Conservation (phyloP, 2,113 vertebrate species). For the Hippocampus barbouri region DNA sequence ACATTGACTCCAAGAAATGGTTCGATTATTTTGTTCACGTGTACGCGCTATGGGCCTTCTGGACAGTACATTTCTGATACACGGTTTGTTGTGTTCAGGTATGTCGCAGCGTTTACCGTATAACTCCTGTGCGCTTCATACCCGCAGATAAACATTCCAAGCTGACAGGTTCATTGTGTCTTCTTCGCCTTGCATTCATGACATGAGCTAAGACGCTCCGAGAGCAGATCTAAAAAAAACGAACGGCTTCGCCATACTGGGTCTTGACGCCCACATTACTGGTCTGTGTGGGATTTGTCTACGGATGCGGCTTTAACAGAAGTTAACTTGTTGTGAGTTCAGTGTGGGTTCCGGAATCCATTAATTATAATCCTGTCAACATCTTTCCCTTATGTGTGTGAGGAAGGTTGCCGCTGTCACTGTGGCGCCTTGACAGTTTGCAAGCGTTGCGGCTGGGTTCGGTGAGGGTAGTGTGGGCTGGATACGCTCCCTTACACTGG, state of each 20-base stretch:
- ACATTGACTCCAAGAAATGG: neutral
- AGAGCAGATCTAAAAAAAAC: constrained; percentile 37
- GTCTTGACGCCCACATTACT: constrained; percentile 19
- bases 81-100: neutral
- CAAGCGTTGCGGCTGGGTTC: constrained; percentile 40
- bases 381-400: constrained; percentile 21
- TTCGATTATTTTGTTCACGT: neutral
- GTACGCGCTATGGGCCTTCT: neutral
- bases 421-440: constrained; percentile 18
- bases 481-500: constrained; percentile 54
- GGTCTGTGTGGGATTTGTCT: constrained; percentile 44
- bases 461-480: constrained; percentile 52
- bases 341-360: constrained; percentile 34
- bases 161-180: constrained; percentile 22
- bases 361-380: constrained; percentile 61
- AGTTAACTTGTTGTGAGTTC: constrained; percentile 54
- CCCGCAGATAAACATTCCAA: constrained; percentile 39
- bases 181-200: constrained; percentile 17
- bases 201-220: constrained; percentile 22
- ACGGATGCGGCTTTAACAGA: constrained; percentile 26
- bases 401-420: constrained; percentile 22
- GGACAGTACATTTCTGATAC: neutral
- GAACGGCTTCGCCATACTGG: constrained; percentile 11
- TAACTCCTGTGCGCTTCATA: constrained; percentile 20
- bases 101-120: neutral